These are phyloP conservation scores for Addax nasomaculatus DNA, from an alignment of 2,113 vertebrate species.

Conservation along the genomic window DNA sequence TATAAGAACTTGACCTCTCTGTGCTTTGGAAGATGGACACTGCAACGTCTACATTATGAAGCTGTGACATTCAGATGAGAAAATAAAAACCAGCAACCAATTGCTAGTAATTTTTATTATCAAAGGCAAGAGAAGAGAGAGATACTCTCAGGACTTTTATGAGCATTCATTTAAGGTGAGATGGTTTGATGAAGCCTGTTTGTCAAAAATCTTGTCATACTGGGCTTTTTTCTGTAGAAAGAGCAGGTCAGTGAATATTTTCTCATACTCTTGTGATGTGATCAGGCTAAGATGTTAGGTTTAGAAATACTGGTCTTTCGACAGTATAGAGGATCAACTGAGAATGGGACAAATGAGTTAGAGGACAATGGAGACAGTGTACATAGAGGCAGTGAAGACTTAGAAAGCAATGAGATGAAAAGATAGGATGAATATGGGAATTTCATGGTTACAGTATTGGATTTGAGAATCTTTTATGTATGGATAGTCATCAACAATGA, in stretches of 20 bases:
- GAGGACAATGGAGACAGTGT: not conserved
- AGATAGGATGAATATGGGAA: not conserved
- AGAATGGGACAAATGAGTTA: not conserved
- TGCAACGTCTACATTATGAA: not conserved
- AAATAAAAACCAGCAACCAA: not conserved
- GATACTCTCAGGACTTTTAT: not conserved
- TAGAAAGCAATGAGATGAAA: not conserved
- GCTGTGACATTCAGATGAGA: not conserved
- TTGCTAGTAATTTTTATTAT: not conserved
- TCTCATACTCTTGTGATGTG: too few relatives aligned
- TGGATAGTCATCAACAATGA: not conserved
- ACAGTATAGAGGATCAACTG: not conserved
- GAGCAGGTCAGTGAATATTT: too few relatives aligned
- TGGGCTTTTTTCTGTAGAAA: too few relatives aligned
- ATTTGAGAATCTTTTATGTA: not conserved
- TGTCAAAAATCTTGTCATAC: too few relatives aligned
- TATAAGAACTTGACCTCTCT: not conserved
- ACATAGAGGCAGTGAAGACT: not conserved
- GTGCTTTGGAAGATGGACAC: not conserved
- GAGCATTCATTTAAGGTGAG: not conserved
- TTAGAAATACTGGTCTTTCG: not conserved
- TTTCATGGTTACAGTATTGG: not conserved
- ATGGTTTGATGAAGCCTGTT: not conserved
- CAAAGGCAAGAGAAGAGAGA: not conserved
- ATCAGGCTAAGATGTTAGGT: too few relatives aligned